A percentile compares a stretch with the other conserved stretches of the same genome.
Evolutionary conservation across 2,888 invertebrate genomes (phyloP).

Genomic region (Sturmia bella): DNA sequence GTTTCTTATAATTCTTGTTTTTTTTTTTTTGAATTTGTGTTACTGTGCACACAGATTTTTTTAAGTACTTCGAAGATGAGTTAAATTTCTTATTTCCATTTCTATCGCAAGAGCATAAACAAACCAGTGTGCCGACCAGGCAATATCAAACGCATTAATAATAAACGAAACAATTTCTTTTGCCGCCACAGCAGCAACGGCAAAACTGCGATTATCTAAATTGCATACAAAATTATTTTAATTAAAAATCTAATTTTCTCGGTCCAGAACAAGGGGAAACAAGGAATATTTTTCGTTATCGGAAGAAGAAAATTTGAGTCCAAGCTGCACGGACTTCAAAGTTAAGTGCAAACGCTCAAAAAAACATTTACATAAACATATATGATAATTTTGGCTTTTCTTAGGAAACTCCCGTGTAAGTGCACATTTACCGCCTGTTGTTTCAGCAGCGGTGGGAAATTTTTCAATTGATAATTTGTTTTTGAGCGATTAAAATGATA

Average conservation of each 20-base stretch:
- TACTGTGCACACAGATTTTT: too few species aligned
- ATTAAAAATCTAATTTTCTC: conserved; percentile 82
- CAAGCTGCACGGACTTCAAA: conserved; percentile 22
- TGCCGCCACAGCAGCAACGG: conserved; percentile 39
- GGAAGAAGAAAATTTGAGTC: background rate
- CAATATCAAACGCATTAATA: conserved; percentile 60
- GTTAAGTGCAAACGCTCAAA: conserved; percentile 62
- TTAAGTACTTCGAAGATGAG: background rate
- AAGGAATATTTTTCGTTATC: background rate
- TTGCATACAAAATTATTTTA: conserved; percentile 82
- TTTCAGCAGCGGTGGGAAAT: conserved; percentile 39
- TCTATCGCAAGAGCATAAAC: too few species aligned
- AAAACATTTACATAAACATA: background rate
- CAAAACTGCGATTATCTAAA: conserved; percentile 81
- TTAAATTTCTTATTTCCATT: too few species aligned
- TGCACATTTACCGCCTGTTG: conserved; percentile 26
- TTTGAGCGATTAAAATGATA: conserved; percentile 79
- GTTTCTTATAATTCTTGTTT: too few species aligned
- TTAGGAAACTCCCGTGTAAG: background rate
- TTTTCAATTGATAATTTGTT: conserved; percentile 68
- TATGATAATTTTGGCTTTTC: background rate
- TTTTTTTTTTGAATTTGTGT: too few species aligned
- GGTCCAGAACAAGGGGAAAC: background rate
- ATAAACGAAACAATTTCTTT: conserved; percentile 58
- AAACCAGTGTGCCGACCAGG: conserved; percentile 45